These are phyloP conservation scores for Phymatocera aterrima DNA, from an alignment of 2,888 invertebrate species.

Conservation along the genomic window DNA sequence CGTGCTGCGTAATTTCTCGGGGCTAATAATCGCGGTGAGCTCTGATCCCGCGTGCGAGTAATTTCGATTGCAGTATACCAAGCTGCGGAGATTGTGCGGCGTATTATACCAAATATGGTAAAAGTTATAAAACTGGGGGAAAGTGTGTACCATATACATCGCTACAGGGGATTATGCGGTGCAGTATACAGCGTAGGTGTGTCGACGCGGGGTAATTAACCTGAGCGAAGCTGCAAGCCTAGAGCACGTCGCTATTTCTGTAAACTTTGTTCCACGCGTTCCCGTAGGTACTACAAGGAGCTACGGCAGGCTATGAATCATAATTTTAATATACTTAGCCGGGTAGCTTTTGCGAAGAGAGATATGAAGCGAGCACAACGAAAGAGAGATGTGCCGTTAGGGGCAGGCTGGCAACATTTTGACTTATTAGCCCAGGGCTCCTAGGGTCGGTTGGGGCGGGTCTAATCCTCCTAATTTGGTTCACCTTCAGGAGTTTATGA, in stretches of 20 bases:
- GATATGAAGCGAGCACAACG: slow-evolving; percentile 20
- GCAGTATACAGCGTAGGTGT: slow-evolving; percentile 9
- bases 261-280: slow-evolving; percentile 38
- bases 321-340: slow-evolving; percentile 45
- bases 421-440: slow-evolving; percentile 31
- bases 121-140: background rate
- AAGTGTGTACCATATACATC: background rate
- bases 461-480: slow-evolving; percentile 37
- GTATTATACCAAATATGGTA: background rate
- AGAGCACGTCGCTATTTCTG: slow-evolving; percentile 37
- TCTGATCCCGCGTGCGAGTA: no score
- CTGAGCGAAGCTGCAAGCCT: background rate
- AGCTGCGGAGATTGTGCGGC: background rate
- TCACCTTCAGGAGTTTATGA: slow-evolving; percentile 42
- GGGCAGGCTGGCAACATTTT: slow-evolving; percentile 31
- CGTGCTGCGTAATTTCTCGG: no score
- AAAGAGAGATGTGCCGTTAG: slow-evolving; percentile 25
- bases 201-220: slow-evolving; percentile 38
- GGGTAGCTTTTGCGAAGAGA: slow-evolving; percentile 30
- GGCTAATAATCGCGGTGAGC: no score
- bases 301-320: slow-evolving; percentile 28
- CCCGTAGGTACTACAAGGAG: no score
- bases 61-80: background rate
- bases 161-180: background rate
- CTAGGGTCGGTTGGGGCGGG: background rate